Base-by-base conservation (phyloP, 2,797 vertebrate species). In the Chloroceryle inda region DNA sequence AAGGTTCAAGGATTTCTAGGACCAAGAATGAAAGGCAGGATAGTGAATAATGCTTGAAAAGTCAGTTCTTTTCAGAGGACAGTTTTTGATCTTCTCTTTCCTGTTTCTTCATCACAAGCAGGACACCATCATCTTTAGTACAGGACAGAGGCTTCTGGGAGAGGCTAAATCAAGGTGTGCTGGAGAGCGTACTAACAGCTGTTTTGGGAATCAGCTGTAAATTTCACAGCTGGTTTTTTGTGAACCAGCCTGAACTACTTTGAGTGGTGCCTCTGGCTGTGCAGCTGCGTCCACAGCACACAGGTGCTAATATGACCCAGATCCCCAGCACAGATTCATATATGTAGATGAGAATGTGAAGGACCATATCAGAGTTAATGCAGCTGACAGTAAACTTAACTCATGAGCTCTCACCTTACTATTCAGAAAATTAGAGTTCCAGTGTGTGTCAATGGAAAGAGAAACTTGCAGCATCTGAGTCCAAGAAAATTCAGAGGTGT, bases 151-250 rank as follows among this genome's bases (percentile, higher is more conserved):
- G 45, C n/a, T 66, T 88, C 61, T 47, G 82, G 47, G 13, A 85
- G 38, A 74, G 21, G 45, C 14, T 85, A 62, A 62, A 38, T 33
- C 63, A 53, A 89, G 73, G 73, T 89, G 59, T 63, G 40, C 66
- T 69, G 62, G 15, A 52, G 56, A 47, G 15, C 31, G 2, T 24
- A 37, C 52, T 22, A 88, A 62, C 81, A 89, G 77, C 85, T 89
- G 81, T 35, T 86, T 88, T 80, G 73, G 85, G 73, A 89, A 79
- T 72, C 49, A 80, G 55, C 77, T 80, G 35, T 68, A 50, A 72
- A 68, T 59, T 83, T 92, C 89, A 89, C 89, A 94, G 92, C 77
- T 92, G 85, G 38, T 94, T 83, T 83, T 89, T 62, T 71, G 38
- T 52, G 82, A 91, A 76, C 33, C 38, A 72, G 73, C 35, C 77